Evolutionary conservation across 1,140 invertebrate species (phyloP), one percentile per base, ranked within the genome.

Genomic region (Micrasema longulum): DNA sequence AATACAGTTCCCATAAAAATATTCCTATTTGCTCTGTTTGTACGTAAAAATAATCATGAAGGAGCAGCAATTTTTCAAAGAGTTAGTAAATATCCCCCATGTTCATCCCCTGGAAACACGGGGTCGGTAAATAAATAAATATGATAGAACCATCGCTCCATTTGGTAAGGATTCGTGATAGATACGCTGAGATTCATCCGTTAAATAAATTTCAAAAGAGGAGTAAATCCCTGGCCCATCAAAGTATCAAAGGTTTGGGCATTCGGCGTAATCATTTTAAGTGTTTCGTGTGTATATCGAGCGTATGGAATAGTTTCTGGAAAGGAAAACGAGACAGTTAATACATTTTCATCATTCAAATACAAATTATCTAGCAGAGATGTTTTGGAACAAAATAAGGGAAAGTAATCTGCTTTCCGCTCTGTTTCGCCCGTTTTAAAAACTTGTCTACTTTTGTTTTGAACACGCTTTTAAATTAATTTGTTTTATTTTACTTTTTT

Each of bases 61-160:
- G n/a, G n/a, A n/a, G n/a, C n/a, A 57, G 31, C 53, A 57, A 57
- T 57, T 57, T 57, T 57, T 57, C 53, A 57, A 57, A 57, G 31
- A 57, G 53, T 57, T 38, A 26, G 52, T 53, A 53, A 57, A 57
- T 57, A 57, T 14, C 12, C n/a, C n/a, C 12, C 53, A 10, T 16
- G 53, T 14, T 57, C 23, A 35, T n/a, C 31, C 12, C 26, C 6
- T 57, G 53, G 53, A 57, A 57, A 57, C 53, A n/a, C 11, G 53
- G 20, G 20, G 53, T 36, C 26, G 53, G 31, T 35, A 57, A 57
- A 31, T 55, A 55, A 55, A 55, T 55, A 35, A 35, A 57, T 20
- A 52, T 18, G 53, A 57, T 38, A 14, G n/a, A 16, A 36, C n/a
- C n/a, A 12, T 35, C 31, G 53, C 53, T 38, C 26, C 31, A 57